Conservation (phyloP, 2,113 vertebrate genomes). For the Strix uralensis region DNA sequence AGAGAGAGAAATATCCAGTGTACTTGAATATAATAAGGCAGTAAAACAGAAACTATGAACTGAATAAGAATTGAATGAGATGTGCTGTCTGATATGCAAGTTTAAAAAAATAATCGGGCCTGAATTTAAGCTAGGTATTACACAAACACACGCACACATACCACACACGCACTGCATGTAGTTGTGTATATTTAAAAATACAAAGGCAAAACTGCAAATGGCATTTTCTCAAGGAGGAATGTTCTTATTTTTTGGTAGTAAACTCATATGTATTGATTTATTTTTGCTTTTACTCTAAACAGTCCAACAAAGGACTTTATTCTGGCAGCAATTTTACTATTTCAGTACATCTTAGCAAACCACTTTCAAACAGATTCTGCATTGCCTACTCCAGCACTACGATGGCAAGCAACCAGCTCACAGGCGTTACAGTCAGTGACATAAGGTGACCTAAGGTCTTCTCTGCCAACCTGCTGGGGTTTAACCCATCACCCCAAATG, state of each 20-base stretch:
- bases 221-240: background rate
- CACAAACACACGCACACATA: background rate
- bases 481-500: background rate
- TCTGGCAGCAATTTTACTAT: background rate
- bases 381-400: background rate
- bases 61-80: constrained; percentile 37
- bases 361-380: background rate
- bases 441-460: background rate
- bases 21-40: background rate
- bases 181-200: background rate
- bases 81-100: background rate
- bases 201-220: background rate
- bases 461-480: background rate
- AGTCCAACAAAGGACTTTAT: background rate
- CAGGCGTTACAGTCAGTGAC: background rate
- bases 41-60: constrained; percentile 40
- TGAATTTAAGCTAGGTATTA: background rate
- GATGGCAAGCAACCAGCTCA: background rate
- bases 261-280: background rate
- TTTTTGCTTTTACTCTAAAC: background rate
- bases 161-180: background rate
- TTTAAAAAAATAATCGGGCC: background rate
- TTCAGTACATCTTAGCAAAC: background rate
- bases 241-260: background rate
- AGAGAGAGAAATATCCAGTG: constrained; percentile 3